These are phyloP conservation scores for Lagopus leucura DNA, from an alignment of 2,113 vertebrate genomes.

Conservation along the genomic window DNA sequence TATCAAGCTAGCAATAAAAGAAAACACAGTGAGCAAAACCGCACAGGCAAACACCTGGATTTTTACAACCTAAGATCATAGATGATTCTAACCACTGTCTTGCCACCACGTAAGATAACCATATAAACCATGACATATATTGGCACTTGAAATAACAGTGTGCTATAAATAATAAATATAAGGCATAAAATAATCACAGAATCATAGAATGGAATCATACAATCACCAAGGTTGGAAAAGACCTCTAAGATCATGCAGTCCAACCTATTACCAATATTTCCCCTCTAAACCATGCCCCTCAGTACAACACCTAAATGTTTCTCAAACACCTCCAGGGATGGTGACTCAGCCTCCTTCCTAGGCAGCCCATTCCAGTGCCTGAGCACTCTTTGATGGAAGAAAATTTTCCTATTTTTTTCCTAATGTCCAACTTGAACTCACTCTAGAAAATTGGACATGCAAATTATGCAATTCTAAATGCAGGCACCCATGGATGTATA, in stretches of 20 bases:
- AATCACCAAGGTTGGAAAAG: too few relatives aligned
- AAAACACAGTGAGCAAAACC: background rate
- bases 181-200: background rate
- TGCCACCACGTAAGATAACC: background rate
- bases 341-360: too few relatives aligned
- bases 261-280: too few relatives aligned
- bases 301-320: too few relatives aligned
- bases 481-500: accelerated
- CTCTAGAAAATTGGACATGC: background rate
- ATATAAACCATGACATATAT: background rate
- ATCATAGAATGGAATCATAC: too few relatives aligned
- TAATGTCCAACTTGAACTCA: background rate
- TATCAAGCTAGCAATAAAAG: background rate
- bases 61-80: background rate
- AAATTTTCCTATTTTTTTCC: too few relatives aligned
- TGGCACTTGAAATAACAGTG: background rate
- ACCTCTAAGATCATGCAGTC: too few relatives aligned
- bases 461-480: background rate
- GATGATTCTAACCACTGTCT: background rate
- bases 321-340: too few relatives aligned
- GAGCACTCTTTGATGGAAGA: too few relatives aligned
- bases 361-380: too few relatives aligned
- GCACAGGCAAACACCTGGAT: background rate
- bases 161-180: background rate
- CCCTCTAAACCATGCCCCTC: too few relatives aligned